Evolutionary conservation across 2,113 vertebrate species (phyloP).

Genomic region (Epinephelus cyanopodus): DNA sequence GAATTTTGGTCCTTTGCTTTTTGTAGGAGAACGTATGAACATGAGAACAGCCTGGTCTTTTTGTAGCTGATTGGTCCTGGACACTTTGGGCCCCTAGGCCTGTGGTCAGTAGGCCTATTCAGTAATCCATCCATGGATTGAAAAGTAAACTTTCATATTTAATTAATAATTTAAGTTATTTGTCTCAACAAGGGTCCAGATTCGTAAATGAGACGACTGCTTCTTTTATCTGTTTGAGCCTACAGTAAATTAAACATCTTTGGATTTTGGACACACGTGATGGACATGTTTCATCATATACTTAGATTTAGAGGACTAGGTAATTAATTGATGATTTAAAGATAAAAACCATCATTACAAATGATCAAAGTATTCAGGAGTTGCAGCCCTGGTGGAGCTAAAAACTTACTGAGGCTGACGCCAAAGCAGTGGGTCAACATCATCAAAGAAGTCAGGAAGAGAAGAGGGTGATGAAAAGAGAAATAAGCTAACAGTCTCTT

Average conservation of each 20-base stretch:
- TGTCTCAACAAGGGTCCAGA: neutral
- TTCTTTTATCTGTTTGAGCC: neutral
- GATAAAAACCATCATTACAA: neutral
- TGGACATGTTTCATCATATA: neutral
- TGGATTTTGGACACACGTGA: no score
- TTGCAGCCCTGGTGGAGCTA: neutral
- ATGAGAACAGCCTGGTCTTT: no score
- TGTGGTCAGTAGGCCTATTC: no score
- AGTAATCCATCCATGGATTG: no score
- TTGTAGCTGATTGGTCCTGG: no score
- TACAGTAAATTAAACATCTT: no score
- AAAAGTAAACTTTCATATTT: no score
- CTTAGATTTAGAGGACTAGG: neutral
- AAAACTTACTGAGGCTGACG: neutral
- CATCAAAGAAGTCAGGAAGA: slow-evolving; percentile 16
- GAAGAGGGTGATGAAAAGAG: neutral
- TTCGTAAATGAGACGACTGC: neutral
- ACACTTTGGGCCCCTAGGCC: no score
- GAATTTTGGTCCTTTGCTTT: no score
- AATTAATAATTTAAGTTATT: no score
- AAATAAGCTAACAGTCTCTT: slow-evolving; percentile 9
- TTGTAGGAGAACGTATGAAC: no score
- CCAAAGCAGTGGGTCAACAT: neutral
- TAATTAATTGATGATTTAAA: neutral
- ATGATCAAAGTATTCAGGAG: neutral